Base-by-base conservation (phyloP, 1,140 invertebrate species). In the Trigoniulus corallinus region DNA sequence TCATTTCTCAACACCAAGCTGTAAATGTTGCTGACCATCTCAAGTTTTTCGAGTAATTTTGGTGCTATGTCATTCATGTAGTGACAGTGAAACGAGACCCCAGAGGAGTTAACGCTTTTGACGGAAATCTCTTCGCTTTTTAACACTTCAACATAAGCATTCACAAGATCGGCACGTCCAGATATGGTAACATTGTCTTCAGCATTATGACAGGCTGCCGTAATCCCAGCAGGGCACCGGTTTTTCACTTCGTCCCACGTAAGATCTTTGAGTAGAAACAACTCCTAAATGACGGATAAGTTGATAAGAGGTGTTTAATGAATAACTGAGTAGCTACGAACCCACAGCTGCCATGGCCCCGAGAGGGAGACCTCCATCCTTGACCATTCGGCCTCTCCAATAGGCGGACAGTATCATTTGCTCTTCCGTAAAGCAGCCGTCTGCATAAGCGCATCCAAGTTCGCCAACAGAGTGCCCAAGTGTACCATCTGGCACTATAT, bases 381-480 rank as follows among this genome's bases (percentile, higher is more conserved):
- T 60, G 56, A 97, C 87, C 60, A 81, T 84, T 56, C 76, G 77
- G 18, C 92, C 93, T 71, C 93, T 73, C 76, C 83, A 88, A 65
- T 88, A 97, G 24, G 92, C 91, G 45, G 88, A 80, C 48, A 94
- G 64, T 25, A 97, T 78, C 0, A 88, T 84, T 68, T 98, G 89
- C 63, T 96, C 89, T 1, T 79, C 77, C 7, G 88, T 94, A 53
- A 97, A 80, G 22, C 82, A 82, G 3, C 88, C 91, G 71, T 98
- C 94, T 39, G 92, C 92, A 69, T 98, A 98, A 7, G 88, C 93
- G 69, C 93, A 98, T 2, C 87, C 88, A 47, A 94, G 69, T 71
- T 95, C 89, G 22, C 89, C 89, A 13, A 91, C 91, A 0, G 92
- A 97, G 64, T 98, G 93, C 1, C 94, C 94, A 40, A 98, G 70